Evolutionary conservation across 2,113 vertebrate genomes (phyloP).

Genomic region (Dasyornis broadbenti): DNA sequence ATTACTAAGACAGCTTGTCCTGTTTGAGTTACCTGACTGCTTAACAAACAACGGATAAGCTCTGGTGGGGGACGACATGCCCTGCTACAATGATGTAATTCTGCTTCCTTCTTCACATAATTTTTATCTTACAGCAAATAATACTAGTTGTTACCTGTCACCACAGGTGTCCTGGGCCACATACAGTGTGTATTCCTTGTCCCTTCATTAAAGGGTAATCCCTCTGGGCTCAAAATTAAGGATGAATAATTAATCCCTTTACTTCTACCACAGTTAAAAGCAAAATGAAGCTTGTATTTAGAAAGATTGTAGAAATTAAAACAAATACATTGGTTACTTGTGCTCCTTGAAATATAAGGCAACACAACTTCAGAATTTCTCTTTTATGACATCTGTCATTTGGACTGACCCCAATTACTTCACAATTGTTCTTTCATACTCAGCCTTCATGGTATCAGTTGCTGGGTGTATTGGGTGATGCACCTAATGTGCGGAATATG

Average conservation of each 20-base stretch:
- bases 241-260: neutral
- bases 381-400: neutral
- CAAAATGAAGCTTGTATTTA: neutral
- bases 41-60: neutral
- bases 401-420: neutral
- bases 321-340: fast-evolving
- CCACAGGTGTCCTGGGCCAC: neutral
- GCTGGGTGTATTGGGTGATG: neutral
- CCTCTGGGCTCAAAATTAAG: neutral
- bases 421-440: neutral
- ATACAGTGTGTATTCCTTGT: neutral
- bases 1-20: neutral
- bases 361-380: neutral
- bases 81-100: neutral
- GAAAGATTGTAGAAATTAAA: neutral
- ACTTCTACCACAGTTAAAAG: neutral
- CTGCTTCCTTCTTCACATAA: neutral
- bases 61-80: neutral
- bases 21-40: neutral
- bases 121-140: neutral
- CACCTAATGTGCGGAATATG: neutral
- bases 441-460: neutral
- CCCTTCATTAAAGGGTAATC: neutral
- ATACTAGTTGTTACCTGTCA: neutral
- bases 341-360: neutral